Evolutionary conservation across 2,888 invertebrate species (phyloP).

Genomic region (Gymnosoma rotundatum): DNA sequence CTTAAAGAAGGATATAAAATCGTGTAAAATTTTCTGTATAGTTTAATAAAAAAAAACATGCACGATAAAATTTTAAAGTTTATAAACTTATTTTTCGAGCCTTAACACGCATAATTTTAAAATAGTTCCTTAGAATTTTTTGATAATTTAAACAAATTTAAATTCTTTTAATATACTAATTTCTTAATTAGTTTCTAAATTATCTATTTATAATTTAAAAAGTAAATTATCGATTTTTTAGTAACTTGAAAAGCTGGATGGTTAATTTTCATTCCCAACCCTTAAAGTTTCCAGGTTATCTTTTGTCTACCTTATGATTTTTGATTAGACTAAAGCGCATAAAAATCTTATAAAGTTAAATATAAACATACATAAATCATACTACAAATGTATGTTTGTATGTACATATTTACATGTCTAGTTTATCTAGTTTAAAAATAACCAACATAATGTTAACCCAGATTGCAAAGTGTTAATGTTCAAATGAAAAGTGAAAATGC

Average conservation of each 20-base stretch:
- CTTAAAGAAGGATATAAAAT: no score
- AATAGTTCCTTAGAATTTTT: no score
- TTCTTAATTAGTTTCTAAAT: no score
- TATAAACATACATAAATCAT: background rate
- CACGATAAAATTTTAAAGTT: no score
- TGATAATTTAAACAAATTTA: no score
- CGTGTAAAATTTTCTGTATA: no score
- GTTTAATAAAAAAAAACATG: no score
- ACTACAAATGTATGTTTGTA: background rate
- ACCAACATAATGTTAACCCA: constrained; percentile 55
- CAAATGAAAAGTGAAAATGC: constrained; percentile 60
- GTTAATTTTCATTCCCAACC: background rate
- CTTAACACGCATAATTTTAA: no score
- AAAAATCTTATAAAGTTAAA: background rate
- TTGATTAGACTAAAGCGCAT: constrained; percentile 21
- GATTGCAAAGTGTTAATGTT: constrained; percentile 52
- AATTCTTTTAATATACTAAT: no score
- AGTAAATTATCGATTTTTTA: background rate
- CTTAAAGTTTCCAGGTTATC: constrained; percentile 35
- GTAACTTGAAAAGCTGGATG: background rate
- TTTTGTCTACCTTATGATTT: constrained; percentile 35
- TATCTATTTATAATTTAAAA: no score
- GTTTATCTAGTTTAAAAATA: constrained; percentile 16
- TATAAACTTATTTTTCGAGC: no score
- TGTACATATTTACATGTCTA: background rate